A percentile compares a stretch with the other conserved stretches of the same genome.
These are phyloP conservation scores for Camponotus vicinus DNA, from an alignment of 1,140 invertebrate species.

Conservation along the genomic window DNA sequence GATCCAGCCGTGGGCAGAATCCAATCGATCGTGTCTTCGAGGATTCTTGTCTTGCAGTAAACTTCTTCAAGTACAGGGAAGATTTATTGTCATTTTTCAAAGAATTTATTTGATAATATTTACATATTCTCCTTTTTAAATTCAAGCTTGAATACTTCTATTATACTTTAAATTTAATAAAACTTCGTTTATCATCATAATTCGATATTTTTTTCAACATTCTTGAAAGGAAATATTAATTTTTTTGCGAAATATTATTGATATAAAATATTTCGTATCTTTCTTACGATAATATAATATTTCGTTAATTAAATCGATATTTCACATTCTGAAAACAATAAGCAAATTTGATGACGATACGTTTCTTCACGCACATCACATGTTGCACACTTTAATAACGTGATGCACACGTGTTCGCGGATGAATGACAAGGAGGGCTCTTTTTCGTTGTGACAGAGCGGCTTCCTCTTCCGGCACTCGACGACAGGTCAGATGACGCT, in stretches of 20 bases:
- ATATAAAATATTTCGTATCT: not conserved
- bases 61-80: too few species aligned
- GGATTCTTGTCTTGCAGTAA: not conserved
- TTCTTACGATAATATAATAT: not conserved
- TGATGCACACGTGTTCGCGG: slow-evolving; percentile 71
- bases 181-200: not conserved
- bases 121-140: not conserved
- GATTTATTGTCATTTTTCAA: not conserved
- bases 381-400: slow-evolving; percentile 61
- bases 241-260: not conserved
- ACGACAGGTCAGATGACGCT: slow-evolving; percentile 74
- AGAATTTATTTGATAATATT: not conserved
- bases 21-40: not conserved
- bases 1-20: slow-evolving; percentile 45
- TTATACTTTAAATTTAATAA: not conserved
- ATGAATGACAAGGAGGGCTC: slow-evolving; percentile 62
- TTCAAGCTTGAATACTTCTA: not conserved
- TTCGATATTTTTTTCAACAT: not conserved
- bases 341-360: not conserved
- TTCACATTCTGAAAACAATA: not conserved
- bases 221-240: not conserved
- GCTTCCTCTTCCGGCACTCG: slow-evolving; percentile 76
- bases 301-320: not conserved
- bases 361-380: slow-evolving; percentile 28
- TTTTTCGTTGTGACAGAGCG: slow-evolving; percentile 51